phyloP scores from a whole-genome alignment of 2,797 vertebrate genomes.

The Spea hammondii region DNA sequence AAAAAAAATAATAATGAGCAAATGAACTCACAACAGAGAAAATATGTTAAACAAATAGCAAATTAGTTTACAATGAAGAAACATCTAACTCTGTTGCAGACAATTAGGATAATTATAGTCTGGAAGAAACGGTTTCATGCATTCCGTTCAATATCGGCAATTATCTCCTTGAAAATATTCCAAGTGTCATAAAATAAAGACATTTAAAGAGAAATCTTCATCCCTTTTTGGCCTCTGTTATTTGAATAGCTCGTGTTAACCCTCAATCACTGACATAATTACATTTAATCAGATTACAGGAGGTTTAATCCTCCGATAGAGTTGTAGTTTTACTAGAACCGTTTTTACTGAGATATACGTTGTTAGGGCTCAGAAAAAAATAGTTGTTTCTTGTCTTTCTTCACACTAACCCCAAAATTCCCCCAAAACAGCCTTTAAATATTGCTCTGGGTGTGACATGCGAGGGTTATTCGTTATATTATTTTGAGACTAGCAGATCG shows the following conservation, averaged over 20 bases:
- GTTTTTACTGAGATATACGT: no score
- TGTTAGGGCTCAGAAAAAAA: no score
- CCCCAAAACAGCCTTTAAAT: no score
- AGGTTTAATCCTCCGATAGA: constrained; percentile 44
- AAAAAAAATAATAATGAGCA: constrained; percentile 21
- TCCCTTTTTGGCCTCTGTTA: constrained; percentile 55
- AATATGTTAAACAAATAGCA: constrained; percentile 61
- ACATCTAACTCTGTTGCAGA: constrained; percentile 69
- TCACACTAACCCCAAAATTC: no score
- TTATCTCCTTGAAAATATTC: constrained; percentile 73
- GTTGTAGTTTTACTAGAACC: no score
- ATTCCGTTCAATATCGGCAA: constrained; percentile 70
- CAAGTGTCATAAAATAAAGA: constrained; percentile 70
- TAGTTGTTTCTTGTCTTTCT: no score
- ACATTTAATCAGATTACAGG: constrained; percentile 66
- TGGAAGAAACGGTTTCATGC: constrained; percentile 74
- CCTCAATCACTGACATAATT: constrained; percentile 60
- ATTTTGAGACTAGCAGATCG: no score
- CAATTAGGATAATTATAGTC: constrained; percentile 75
- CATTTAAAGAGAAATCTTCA: constrained; percentile 62
- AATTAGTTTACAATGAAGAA: constrained; percentile 76
- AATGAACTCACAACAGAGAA: background rate
- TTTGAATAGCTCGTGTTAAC: constrained; percentile 61
- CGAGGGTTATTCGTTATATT: no score
- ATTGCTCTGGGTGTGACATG: no score